Evolutionary conservation across 2,113 vertebrate species (phyloP), one percentile per base, ranked within the genome.

Genomic region (Hippopotamus amphibius): DNA sequence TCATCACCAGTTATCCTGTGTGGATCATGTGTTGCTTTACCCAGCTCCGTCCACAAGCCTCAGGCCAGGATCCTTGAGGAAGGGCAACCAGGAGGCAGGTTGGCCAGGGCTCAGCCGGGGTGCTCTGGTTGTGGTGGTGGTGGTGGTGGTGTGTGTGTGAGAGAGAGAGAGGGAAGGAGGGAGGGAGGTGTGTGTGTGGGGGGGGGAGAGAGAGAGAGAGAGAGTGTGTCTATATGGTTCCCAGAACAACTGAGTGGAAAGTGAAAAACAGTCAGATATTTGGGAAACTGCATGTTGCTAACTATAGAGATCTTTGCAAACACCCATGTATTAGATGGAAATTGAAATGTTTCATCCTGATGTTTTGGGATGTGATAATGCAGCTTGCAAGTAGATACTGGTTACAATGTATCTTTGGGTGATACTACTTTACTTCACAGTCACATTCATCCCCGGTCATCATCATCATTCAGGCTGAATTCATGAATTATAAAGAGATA

Each of bases 211-310:
- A 9, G 22, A 43, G 10, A 12, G 14, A 43, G 63, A 43, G 33
- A 37, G 13, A n/a, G 9, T n/a, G 12, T 55, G 17, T 79, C 68
- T 88, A 65, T 3, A 33, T 22, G 41, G 21, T 71, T 83, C 37
- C 24, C 26, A 43, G 89, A 90, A 71, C 37, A 88, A 95, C 63
- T 81, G 80, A 93, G 57, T 41, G 76, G 74, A 68, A 89, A 95
- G 37, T 59, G 28, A 57, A 91, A 87, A 89, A n/a, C 17, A 43
- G 14, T 76, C 41, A 63, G 6, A 30, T 53, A 14, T 55, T 69
- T 84, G 68, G 26, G 21, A 50, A 46, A 13, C 48, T 46, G 28
- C n/a, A 30, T 88, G 41, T 83, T 84, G 76, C 12, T 84, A 69
- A 95, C 83, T 41, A 59, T 5, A 46, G 50, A 92, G 57, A 46